A percentile compares a stretch with the other conserved stretches of the same genome.
phyloP scores from a whole-genome alignment of 2,113 vertebrate species.

The Athene noctua region DNA sequence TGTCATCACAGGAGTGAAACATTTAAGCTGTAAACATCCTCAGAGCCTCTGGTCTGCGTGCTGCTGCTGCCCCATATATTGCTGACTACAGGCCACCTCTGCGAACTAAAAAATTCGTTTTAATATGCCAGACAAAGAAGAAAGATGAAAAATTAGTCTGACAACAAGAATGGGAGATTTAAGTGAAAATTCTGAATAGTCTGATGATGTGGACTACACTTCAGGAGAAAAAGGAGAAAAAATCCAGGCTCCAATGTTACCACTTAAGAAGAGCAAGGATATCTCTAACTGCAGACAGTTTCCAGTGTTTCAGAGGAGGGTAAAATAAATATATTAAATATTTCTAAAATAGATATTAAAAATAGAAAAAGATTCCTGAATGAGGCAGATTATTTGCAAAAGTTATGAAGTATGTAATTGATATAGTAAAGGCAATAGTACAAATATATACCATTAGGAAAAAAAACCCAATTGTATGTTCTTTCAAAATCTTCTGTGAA shows the following conservation, averaged over 20 bases:
- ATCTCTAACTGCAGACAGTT: background rate
- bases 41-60: background rate
- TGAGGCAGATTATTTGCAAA: background rate
- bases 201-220: background rate
- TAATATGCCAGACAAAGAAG: background rate
- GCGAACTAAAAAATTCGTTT: background rate
- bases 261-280: background rate
- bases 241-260: fast-evolving
- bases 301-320: background rate
- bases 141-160: background rate
- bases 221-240: background rate
- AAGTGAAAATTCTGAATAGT: background rate
- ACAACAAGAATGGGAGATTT: background rate
- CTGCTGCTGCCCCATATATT: background rate
- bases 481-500: background rate
- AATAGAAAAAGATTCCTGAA: background rate
- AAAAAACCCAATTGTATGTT: fast-evolving
- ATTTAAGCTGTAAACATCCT: background rate
- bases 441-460: background rate
- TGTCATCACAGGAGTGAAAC: background rate
- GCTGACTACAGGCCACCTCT: background rate
- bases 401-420: background rate
- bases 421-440: background rate
- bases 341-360: background rate
- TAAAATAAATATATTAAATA: background rate